These are phyloP conservation scores for Nomada ferruginata DNA, from an alignment of 2,888 invertebrate species.

Conservation along the genomic window DNA sequence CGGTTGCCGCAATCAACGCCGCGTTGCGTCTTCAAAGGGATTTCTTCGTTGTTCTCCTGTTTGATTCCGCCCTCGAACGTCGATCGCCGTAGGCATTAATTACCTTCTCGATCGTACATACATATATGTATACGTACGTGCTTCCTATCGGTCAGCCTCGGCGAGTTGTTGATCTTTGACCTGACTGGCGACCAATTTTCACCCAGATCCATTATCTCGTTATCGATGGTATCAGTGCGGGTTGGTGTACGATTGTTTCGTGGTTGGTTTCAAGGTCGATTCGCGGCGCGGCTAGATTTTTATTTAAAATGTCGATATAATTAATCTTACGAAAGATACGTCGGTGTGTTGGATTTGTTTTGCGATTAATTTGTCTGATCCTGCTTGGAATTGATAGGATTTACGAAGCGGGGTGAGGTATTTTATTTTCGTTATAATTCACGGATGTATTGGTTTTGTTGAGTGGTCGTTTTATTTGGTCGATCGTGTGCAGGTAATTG, in stretches of 20 bases:
- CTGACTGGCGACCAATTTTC: conserved; percentile 49
- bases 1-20: conserved; percentile 39
- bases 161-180: conserved; percentile 60
- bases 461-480: too few relatives aligned
- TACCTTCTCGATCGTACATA: conserved; percentile 59
- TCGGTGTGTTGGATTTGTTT: conserved; percentile 9
- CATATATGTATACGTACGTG: conserved; percentile 32
- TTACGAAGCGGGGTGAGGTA: too few relatives aligned
- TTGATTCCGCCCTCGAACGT: conserved; percentile 54
- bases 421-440: too few relatives aligned
- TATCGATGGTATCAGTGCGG: conserved; percentile 28
- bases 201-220: conserved; percentile 31
- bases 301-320: conserved; percentile 17
- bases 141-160: conserved; percentile 58
- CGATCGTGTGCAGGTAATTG: too few relatives aligned
- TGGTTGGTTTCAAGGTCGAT: background rate
- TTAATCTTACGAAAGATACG: conserved; percentile 20
- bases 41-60: conserved; percentile 37
- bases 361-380: conserved; percentile 6
- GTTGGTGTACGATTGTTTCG: conserved; percentile 18
- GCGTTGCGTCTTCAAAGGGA: conserved; percentile 50
- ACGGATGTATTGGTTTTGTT: too few relatives aligned
- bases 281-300: background rate
- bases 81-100: conserved; percentile 71
- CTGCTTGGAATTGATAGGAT: background rate